Evolutionary conservation across 2,797 vertebrate species (phyloP), one percentile per base, ranked within the genome.

Genomic region (Phrynocephalus forsythii): DNA sequence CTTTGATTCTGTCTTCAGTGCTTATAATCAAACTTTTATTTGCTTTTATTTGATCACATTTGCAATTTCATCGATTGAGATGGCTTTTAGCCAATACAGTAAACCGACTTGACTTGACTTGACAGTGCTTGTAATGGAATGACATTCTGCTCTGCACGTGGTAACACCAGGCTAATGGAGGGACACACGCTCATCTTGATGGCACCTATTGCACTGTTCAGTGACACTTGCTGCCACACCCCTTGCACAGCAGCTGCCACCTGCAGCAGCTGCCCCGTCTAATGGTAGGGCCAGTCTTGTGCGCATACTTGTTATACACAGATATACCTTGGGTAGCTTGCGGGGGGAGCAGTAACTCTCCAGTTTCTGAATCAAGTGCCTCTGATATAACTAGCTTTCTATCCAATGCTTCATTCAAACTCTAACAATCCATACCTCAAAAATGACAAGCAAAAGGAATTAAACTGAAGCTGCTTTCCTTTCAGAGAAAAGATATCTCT

Each of bases 371-470:
- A 79, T 33, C 20, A 38, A 79, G 78, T 30, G 28, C 52, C 11
- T 60, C 44, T 9, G 63, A 9, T 63, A 71, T 7, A 48, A 24
- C 75, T 20, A 30, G 26, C 28, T 20, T 71, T 88, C 50, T 68
- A 44, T 60, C 28, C 33, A 38, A 50, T 66, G 72, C 67, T 79
- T 52, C 38, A 16, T 20, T 50, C 67, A 71, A 3, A 60, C 76
- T 73, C 77, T 83, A 24, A 60, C 33, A 84, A 63, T n/a, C 80
- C 68, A 71, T 50, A 28, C 60, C 22, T 24, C n/a, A 5, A 79
- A 73, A 66, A n/a, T 86, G 81, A 67, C 67, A 72, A 67, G 80
- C 56, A n/a, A 73, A 83, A 73, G 50, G 15, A 79, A 66, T 78
- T 66, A 75, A 28, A 48, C 22, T 33, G 30, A 81, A 77, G 68